Percentiles rank a stretch among this genome's conserved stretches.
Evolutionary conservation across 1,140 invertebrate genomes (phyloP).

Genomic region (Plutomurus gul): DNA sequence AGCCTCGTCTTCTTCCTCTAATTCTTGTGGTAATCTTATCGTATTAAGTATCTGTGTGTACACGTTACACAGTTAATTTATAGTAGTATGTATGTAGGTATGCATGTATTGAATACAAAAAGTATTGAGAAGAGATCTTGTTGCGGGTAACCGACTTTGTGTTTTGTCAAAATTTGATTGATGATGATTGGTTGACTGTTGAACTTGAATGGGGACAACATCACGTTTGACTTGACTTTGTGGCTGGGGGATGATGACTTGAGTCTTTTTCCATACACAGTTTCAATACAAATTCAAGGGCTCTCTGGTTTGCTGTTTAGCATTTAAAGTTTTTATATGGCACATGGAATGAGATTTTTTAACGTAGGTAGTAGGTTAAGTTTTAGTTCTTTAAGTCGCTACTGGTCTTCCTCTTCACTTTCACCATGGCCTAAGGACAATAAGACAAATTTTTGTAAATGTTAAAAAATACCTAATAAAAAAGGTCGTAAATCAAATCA

Average conservation of each 20-base stretch:
- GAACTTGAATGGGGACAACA: constrained; percentile 6
- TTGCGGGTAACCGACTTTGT: constrained; percentile 18
- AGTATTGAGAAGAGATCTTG: constrained; percentile 29
- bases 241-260: background rate
- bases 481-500: too few relatives aligned
- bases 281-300: background rate
- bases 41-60: too few relatives aligned
- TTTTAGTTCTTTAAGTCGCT: constrained; percentile 16
- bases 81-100: background rate
- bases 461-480: too few relatives aligned
- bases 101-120: constrained; percentile 22
- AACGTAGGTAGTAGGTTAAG: background rate
- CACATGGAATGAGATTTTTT: constrained; percentile 46
- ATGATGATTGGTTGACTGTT: constrained; percentile 28
- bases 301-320: background rate
- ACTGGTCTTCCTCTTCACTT: constrained; percentile 73
- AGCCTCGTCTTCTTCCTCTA: background rate
- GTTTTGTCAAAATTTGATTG: constrained; percentile 5
- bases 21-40: background rate
- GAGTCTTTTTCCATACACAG: too few relatives aligned
- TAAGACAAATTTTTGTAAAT: too few relatives aligned
- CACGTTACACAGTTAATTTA: background rate
- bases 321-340: constrained; percentile 34
- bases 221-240: background rate
- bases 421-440: too few relatives aligned